These are phyloP conservation scores for Thrips palmi DNA, from an alignment of 1,140 invertebrate species.

Conservation along the genomic window DNA sequence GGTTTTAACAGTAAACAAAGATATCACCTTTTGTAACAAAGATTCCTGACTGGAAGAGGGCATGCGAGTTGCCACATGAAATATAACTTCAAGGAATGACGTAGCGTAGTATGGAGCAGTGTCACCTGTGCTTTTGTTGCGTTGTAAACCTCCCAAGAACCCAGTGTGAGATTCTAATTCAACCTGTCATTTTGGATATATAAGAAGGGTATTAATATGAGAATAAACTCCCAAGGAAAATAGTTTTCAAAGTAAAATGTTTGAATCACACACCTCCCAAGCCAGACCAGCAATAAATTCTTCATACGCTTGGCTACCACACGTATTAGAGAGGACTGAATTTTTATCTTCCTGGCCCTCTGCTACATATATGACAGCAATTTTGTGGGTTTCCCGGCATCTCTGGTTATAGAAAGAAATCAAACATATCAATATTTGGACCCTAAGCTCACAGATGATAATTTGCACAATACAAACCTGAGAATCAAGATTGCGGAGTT, in stretches of 20 bases:
- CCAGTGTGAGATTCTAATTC: conserved; percentile 90
- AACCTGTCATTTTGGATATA: conserved; percentile 41
- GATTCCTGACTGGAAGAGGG: conserved; percentile 64
- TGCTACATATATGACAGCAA: conserved; percentile 96
- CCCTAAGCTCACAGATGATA: too few species aligned
- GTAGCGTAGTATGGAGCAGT: conserved; percentile 94
- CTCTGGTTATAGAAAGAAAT: conserved; percentile 30
- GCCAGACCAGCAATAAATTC: conserved; percentile 85
- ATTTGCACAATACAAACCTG: conserved; percentile 35
- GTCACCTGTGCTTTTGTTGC: conserved; percentile 75
- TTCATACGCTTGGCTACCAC: conserved; percentile 82
- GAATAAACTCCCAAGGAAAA: not conserved
- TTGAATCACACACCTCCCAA: conserved; percentile 57
- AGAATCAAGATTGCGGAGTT: conserved; percentile 80
- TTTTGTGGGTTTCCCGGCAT: conserved; percentile 93
- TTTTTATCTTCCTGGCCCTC: conserved; percentile 93
- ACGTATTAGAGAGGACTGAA: conserved; percentile 54
- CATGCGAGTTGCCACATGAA: conserved; percentile 98
- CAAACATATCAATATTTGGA: conserved; percentile 4
- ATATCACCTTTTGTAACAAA: conserved; percentile 65
- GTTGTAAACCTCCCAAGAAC: conserved; percentile 85
- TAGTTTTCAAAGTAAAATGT: not conserved
- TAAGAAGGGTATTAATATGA: not conserved
- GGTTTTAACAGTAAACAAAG: conserved; percentile 1
- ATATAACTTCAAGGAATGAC: conserved; percentile 64